Evolutionary conservation across 30 jellyfish, hydroid and myxozoan genomes (phyloP).

Genomic region (Morbakka virulenta): DNA sequence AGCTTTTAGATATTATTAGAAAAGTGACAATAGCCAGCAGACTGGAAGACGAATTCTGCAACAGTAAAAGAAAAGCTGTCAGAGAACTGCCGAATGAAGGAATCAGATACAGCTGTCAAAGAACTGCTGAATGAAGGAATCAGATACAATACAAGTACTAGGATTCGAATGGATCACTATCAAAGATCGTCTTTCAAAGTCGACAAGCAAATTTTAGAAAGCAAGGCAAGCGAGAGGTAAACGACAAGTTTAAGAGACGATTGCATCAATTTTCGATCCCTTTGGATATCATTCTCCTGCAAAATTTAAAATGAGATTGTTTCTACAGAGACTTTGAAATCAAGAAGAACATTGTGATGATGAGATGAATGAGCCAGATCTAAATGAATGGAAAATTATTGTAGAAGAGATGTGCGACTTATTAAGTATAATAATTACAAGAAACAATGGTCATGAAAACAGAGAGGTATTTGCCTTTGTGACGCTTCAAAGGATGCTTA

Average conservation of each 20-base stretch:
- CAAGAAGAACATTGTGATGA: conserved; percentile 21
- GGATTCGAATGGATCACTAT: conserved; percentile 29
- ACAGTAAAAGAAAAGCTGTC: neutral
- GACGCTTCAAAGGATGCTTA: conserved; percentile 17
- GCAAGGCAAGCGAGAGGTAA: neutral
- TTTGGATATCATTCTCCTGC: conserved; percentile 19
- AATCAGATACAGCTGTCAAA: neutral
- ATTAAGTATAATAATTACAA: conserved; percentile 1
- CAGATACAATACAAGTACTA: no score
- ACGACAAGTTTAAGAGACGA: conserved; percentile 29
- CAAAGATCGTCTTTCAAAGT: neutral
- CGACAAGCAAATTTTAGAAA: conserved; percentile 3
- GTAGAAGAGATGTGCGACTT: neutral
- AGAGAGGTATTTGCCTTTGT: neutral
- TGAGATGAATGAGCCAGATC: no score
- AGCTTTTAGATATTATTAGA: no score
- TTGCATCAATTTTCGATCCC: conserved; percentile 18
- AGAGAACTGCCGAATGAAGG: neutral
- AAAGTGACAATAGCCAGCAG: no score
- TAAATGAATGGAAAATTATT: conserved; percentile 11
- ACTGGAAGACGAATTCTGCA: conserved; percentile 24
- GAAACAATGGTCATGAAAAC: conserved; percentile 14
- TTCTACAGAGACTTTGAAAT: conserved; percentile 30
- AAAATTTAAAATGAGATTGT: neutral
- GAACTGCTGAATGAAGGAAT: no score